Evolutionary conservation across 1,140 invertebrate species (phyloP).

Genomic region (Eumeta japonica): DNA sequence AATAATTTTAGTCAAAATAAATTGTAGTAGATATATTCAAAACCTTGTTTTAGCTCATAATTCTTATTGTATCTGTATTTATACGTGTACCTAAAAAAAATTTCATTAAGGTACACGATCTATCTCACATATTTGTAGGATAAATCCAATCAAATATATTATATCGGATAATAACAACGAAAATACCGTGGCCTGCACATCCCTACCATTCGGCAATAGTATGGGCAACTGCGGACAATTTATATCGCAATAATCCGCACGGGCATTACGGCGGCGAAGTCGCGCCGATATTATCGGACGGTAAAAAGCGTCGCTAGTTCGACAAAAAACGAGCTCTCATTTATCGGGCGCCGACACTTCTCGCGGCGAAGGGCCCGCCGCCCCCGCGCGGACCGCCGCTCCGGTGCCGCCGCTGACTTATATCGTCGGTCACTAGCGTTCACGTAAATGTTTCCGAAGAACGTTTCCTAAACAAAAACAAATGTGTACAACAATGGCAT

Average conservation of each 20-base stretch:
- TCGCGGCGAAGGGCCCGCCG: conserved; percentile 26
- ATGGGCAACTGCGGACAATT: conserved; percentile 51
- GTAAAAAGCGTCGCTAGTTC: conserved; percentile 36
- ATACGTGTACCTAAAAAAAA: neutral
- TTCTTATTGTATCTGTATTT: neutral
- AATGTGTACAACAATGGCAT: too few species aligned
- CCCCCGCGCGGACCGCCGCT: too few species aligned
- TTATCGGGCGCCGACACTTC: conserved; percentile 42
- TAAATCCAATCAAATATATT: neutral
- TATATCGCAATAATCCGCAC: conserved; percentile 54
- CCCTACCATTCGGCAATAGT: too few species aligned
- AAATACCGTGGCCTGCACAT: too few species aligned
- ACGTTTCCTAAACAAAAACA: too few species aligned
- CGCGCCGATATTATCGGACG: conserved; percentile 43
- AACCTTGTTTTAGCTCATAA: too few species aligned
- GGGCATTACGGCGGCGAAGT: conserved; percentile 35
- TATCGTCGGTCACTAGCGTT: too few species aligned
- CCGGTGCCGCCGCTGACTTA: too few species aligned
- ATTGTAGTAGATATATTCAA: too few species aligned
- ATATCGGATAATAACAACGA: too few species aligned
- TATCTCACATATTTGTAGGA: neutral
- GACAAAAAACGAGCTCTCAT: conserved; percentile 51
- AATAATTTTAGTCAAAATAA: too few species aligned
- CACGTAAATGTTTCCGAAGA: too few species aligned
- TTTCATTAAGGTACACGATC: neutral